Conservation (phyloP, 2,113 vertebrate genomes). For the Takifugu flavidus region DNA sequence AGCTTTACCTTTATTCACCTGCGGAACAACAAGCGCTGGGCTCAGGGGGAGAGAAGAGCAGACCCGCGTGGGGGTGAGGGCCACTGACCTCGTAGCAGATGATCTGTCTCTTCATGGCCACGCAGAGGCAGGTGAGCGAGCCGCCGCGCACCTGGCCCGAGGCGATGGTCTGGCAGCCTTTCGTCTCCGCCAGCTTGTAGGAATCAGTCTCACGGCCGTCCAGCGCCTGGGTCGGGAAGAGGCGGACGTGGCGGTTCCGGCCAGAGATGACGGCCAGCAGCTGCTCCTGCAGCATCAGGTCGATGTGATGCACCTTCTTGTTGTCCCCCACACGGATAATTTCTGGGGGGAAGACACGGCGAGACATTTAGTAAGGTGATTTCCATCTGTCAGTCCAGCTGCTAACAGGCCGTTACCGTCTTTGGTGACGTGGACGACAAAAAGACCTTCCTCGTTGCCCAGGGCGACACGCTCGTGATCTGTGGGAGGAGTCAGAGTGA, state of each 20-base stretch:
- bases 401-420: conserved; percentile 77
- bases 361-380: no score
- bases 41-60: not conserved
- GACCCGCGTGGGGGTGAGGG: not conserved
- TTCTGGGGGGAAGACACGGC: conserved; percentile 69
- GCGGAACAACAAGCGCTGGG: not conserved
- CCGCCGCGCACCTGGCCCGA: conserved; percentile 84
- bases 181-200: conserved; percentile 91
- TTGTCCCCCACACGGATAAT: conserved; percentile 95
- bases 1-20: conserved; percentile 87
- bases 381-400: no score
- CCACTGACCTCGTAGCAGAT: conserved; percentile 86
- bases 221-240: conserved; percentile 85
- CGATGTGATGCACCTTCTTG: conserved; percentile 96
- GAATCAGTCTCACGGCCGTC: conserved; percentile 92
- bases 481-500: conserved; percentile 49
- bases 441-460: conserved; percentile 97
- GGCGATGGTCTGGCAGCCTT: conserved; percentile 88
- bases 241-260: conserved; percentile 94
- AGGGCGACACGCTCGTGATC: conserved; percentile 97
- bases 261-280: conserved; percentile 95
- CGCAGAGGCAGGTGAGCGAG: conserved; percentile 87
- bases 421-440: conserved; percentile 95
- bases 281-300: conserved; percentile 89
- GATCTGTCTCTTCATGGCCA: conserved; percentile 95